A percentile compares a stretch with the other conserved stretches of the same genome.
Conservation (phyloP, 1,140 invertebrate genomes). For the Drosophila sproati region DNA sequence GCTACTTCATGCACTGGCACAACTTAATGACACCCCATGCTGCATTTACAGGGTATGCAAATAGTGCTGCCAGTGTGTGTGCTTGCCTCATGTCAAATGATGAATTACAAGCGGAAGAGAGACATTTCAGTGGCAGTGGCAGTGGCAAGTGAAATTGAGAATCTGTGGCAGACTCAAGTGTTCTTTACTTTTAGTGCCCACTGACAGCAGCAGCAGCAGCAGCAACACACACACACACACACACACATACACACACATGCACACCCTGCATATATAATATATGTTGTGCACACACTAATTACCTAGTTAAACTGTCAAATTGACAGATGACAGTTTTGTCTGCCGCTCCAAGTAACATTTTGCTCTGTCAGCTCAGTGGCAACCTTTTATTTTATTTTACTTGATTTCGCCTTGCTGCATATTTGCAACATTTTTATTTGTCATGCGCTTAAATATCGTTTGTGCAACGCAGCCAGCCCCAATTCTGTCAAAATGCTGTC, state of each 20-base stretch:
- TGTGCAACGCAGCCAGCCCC: conserved; percentile 23
- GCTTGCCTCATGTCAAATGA: conserved; percentile 74
- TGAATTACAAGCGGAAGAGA: conserved; percentile 84
- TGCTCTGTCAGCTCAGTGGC: conserved; percentile 51
- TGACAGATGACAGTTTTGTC: conserved; percentile 84
- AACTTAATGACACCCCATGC: background rate
- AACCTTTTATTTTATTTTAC: conserved; percentile 19
- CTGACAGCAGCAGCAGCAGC: conserved; percentile 59
- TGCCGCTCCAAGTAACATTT: conserved; percentile 73
- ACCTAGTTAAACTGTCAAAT: conserved; percentile 84
- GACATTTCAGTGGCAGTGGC: conserved; percentile 71
- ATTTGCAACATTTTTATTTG: conserved; percentile 75
- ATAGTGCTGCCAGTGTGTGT: conserved; percentile 32
- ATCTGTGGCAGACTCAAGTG: conserved; percentile 72
- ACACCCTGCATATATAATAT: background rate
- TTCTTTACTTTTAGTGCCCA: conserved; percentile 65
- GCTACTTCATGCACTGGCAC: background rate
- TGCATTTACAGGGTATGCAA: background rate
- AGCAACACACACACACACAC: conserved; percentile 14
- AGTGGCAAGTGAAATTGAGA: conserved; percentile 51
- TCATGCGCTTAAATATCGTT: conserved; percentile 62
- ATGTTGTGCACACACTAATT: conserved; percentile 67
- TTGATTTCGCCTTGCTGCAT: conserved; percentile 25
- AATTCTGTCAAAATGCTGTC: conserved; percentile 74
- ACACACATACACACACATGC: conserved; percentile 20